Base-by-base conservation (phyloP, 2,797 vertebrate genomes). In the Buceros bicornis region DNA sequence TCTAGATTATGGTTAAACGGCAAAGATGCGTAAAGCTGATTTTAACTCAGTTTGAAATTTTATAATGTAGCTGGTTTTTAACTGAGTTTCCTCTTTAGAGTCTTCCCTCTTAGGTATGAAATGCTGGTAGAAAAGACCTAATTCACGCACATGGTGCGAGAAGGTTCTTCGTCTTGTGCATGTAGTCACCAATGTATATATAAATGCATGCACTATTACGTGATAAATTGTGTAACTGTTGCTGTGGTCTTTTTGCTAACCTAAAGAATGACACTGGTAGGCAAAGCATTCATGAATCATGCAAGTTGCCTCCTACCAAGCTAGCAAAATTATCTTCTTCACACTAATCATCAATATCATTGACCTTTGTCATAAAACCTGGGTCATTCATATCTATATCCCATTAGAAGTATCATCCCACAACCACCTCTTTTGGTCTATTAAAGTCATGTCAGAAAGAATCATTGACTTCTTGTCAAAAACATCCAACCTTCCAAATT, bases 391-490 rank as follows among this genome's bases (percentile, higher is more conserved):
- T 97, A 97, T 97, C 95, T 98, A 92, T 97, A 97, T 94, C 84
- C 90, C 81, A 96, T 97, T 97, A 97, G 91, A 97, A 89, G 77
- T 91, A 97, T 95, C 97, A 98, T 97, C 97, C 97, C 97, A 97
- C 87, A 57, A 97, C 97, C 96, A 98, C 93, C 94, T 97, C 85
- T 97, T 97, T 26, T 35, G 79, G 94, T 97, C 94, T 96, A 97
- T 97, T 98, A 97, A 98, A 97, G 95, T 98, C 77, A 48, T 92
- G 95, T 97, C 97, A 98, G 95, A 97, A 98, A 97, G 95, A 98
- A 97, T 97, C 96, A 98, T 96, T 97, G 97, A 98, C 97, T 98
- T 98, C 96, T 97, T 98, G 97, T 97, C 97, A 98, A 97, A 97
- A 79, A 96, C 69, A 97, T 96, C 90, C 94, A 96, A 81, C 65